Evolutionary conservation across 2,888 invertebrate genomes (phyloP).

Genomic region (Tetanocera ferruginea): DNA sequence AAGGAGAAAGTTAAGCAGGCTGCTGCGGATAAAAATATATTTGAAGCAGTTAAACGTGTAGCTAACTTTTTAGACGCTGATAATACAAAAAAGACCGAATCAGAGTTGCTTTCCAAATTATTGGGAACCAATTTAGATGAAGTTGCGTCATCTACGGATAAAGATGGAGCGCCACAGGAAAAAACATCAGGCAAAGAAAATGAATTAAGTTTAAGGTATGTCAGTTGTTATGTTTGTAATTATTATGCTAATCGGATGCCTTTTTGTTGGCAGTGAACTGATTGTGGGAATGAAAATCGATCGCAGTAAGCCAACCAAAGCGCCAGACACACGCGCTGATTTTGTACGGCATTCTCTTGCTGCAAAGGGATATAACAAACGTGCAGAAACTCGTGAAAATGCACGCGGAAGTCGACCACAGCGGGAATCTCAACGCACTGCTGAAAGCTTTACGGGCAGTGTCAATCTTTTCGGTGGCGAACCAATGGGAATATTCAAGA

Average conservation of each 20-base stretch:
- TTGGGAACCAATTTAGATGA: constrained; percentile 67
- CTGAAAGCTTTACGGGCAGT: constrained; percentile 65
- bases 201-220: constrained; percentile 61
- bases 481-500: constrained; percentile 77
- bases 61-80: constrained; percentile 80
- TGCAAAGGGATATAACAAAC: constrained; percentile 44
- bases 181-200: constrained; percentile 35
- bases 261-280: constrained; percentile 73
- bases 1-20: constrained; percentile 54
- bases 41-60: constrained; percentile 78
- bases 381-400: background rate
- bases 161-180: background rate
- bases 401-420: constrained; percentile 7
- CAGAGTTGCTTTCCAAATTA: constrained; percentile 80
- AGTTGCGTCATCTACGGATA: background rate
- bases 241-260: background rate
- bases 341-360: constrained; percentile 67
- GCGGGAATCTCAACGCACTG: constrained; percentile 52
- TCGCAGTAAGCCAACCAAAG: constrained; percentile 62
- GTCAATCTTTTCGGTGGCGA: constrained; percentile 76
- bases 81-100: constrained; percentile 76
- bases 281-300: constrained; percentile 85
- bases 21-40: constrained; percentile 55
- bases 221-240: background rate
- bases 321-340: constrained; percentile 62